These are phyloP conservation scores for Yasuhikotakia modesta DNA, from an alignment of 2,797 vertebrate genomes.

Conservation along the genomic window DNA sequence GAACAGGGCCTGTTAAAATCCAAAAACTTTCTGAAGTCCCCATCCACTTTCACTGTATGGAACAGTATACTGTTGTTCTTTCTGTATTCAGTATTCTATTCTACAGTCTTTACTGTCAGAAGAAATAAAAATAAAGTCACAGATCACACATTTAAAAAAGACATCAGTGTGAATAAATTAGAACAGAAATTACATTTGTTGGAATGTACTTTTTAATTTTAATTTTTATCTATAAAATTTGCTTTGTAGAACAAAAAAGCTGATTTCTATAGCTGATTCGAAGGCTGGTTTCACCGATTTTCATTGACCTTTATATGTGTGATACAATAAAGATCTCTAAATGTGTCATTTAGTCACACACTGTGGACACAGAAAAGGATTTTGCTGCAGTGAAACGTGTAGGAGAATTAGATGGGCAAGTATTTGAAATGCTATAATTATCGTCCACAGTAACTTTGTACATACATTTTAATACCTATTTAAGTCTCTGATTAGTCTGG, in stretches of 20 bases:
- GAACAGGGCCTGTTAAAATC: too few relatives aligned
- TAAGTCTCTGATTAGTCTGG: neutral
- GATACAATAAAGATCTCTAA: neutral
- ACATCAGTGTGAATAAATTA: too few relatives aligned
- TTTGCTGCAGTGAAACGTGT: neutral
- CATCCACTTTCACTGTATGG: neutral
- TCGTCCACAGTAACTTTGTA: neutral
- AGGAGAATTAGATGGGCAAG: neutral
- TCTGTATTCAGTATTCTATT: too few relatives aligned
- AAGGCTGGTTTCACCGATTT: neutral
- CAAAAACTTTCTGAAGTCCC: neutral
- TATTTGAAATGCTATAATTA: conserved; percentile 4
- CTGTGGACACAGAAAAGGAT: neutral
- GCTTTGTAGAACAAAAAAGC: neutral
- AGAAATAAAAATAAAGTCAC: too few relatives aligned
- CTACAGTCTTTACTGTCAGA: too few relatives aligned
- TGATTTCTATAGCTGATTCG: neutral
- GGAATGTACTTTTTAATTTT: neutral
- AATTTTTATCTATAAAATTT: neutral
- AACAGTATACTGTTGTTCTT: too few relatives aligned
- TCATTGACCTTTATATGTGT: neutral
- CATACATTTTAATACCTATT: conserved; percentile 11
- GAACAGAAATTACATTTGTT: too few relatives aligned
- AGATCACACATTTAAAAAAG: too few relatives aligned
- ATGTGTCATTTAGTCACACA: neutral